phyloP scores from a whole-genome alignment of 1,140 invertebrate species.

The Mamestra configurata region DNA sequence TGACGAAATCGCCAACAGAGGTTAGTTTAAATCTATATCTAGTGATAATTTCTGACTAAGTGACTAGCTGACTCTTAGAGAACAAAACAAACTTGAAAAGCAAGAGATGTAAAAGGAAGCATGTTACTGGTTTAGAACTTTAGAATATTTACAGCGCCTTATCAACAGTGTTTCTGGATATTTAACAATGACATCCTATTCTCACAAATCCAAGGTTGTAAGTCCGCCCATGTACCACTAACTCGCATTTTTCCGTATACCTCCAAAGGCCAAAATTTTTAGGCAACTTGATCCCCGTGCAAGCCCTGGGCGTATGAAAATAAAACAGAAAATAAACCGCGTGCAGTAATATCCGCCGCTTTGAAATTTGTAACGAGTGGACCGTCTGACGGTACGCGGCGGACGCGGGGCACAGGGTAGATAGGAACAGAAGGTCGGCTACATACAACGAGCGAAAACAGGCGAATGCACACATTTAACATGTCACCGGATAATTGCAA shows the following conservation, averaged over 20 bases:
- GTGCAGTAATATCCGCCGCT: slow-evolving; percentile 68
- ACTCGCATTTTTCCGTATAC: neutral
- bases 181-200: neutral
- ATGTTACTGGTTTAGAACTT: too few relatives aligned
- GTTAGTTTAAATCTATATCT: too few relatives aligned
- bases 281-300: neutral
- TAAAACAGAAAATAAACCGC: slow-evolving; percentile 62
- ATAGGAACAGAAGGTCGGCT: neutral
- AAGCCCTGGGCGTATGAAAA: slow-evolving; percentile 51
- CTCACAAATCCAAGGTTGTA: neutral
- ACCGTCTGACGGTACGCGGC: neutral
- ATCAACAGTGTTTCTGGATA: neutral
- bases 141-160: too few relatives aligned
- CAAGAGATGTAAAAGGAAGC: too few relatives aligned
- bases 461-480: neutral
- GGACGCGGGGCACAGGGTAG: neutral
- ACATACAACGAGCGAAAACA: too few relatives aligned
- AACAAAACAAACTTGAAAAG: too few relatives aligned
- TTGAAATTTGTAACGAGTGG: slow-evolving; percentile 67
- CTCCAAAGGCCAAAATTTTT: neutral
- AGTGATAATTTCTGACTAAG: too few relatives aligned
- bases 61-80: too few relatives aligned
- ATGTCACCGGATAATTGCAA: too few relatives aligned
- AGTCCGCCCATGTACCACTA: neutral
- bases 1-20: too few relatives aligned